A percentile compares a stretch with the other conserved stretches of the same genome.
These are phyloP conservation scores for Mustela nigripes DNA, from an alignment of 2,113 vertebrate genomes.

Conservation along the genomic window DNA sequence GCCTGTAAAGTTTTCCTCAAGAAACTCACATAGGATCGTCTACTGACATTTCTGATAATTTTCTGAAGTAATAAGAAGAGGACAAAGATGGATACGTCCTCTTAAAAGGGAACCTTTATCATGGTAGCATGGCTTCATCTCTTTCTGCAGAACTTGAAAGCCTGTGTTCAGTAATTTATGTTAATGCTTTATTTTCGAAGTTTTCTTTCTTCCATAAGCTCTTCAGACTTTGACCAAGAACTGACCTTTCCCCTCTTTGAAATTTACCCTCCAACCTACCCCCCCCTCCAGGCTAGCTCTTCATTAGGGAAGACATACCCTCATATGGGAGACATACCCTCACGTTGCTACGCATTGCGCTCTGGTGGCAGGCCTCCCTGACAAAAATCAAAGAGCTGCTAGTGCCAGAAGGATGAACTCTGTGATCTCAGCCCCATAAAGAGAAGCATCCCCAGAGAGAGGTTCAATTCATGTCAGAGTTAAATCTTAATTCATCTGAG, in stretches of 20 bases:
- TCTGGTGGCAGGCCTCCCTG: slow-evolving; percentile 71
- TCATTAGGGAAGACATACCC: slow-evolving; percentile 70
- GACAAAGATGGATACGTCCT: slow-evolving; percentile 58
- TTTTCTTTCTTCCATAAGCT: slow-evolving; percentile 81
- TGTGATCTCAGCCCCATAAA: slow-evolving; percentile 80
- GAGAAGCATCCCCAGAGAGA: slow-evolving; percentile 78
- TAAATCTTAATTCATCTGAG: slow-evolving; percentile 77
- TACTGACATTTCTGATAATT: slow-evolving; percentile 64
- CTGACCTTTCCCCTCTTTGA: slow-evolving; percentile 82
- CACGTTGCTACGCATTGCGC: not conserved
- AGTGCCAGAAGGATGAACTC: slow-evolving; percentile 69
- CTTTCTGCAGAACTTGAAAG: slow-evolving; percentile 73
- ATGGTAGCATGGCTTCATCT: slow-evolving; percentile 65
- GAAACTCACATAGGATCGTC: slow-evolving; percentile 63
- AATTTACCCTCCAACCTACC: slow-evolving; percentile 68
- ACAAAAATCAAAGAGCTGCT: slow-evolving; percentile 78
- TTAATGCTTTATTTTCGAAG: slow-evolving; percentile 82
- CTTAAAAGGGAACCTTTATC: slow-evolving; percentile 58
- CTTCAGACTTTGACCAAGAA: slow-evolving; percentile 77
- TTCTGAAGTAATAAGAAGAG: slow-evolving; percentile 74
- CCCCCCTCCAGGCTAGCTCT: slow-evolving; percentile 63
- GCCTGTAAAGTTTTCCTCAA: slow-evolving; percentile 73
- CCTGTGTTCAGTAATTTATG: slow-evolving; percentile 80
- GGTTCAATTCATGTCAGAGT: slow-evolving; percentile 72
- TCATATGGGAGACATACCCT: slow-evolving; percentile 55